Evolutionary conservation across 30 jellyfish, hydroid and myxozoan species (phyloP).

Genomic region (Aurelia sp.): DNA sequence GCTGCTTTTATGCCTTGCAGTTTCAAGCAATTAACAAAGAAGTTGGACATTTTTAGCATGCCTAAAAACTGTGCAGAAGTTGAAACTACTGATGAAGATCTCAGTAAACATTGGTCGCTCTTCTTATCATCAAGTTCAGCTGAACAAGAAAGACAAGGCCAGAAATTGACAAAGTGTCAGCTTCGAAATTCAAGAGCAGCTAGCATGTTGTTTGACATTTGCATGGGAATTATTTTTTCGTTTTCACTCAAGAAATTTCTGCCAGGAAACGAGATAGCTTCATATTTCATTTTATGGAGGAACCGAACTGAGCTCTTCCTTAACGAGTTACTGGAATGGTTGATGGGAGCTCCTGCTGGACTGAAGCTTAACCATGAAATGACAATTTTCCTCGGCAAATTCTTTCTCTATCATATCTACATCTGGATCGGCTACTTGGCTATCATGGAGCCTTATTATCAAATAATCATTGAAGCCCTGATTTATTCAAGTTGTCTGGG

Average conservation of each 20-base stretch:
- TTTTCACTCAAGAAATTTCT: not conserved
- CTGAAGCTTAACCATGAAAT: constrained; percentile 87
- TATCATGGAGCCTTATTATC: constrained; percentile 56
- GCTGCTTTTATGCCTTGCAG: too few relatives aligned
- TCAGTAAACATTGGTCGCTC: too few relatives aligned
- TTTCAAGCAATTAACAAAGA: too few relatives aligned
- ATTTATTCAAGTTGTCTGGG: constrained; percentile 69
- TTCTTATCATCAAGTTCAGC: too few relatives aligned
- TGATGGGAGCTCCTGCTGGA: constrained; percentile 99
- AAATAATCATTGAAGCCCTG: constrained; percentile 37
- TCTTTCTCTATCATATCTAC: constrained; percentile 82
- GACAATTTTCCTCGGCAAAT: constrained; percentile 78
- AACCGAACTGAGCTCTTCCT: constrained; percentile 43
- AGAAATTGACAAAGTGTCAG: not conserved
- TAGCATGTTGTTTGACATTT: constrained; percentile 5
- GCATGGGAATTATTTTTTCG: constrained; percentile 1
- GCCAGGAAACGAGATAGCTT: not conserved
- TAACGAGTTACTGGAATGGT: constrained; percentile 67
- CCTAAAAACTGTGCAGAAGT: too few relatives aligned
- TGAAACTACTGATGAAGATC: too few relatives aligned
- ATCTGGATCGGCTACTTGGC: constrained; percentile 86
- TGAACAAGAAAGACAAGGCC: not conserved
- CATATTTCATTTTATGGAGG: constrained; percentile 37
- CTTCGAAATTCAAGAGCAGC: not conserved
- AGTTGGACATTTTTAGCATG: too few relatives aligned